These are phyloP conservation scores for Catharus minimus DNA, from an alignment of 2,113 vertebrate species.

Conservation along the genomic window DNA sequence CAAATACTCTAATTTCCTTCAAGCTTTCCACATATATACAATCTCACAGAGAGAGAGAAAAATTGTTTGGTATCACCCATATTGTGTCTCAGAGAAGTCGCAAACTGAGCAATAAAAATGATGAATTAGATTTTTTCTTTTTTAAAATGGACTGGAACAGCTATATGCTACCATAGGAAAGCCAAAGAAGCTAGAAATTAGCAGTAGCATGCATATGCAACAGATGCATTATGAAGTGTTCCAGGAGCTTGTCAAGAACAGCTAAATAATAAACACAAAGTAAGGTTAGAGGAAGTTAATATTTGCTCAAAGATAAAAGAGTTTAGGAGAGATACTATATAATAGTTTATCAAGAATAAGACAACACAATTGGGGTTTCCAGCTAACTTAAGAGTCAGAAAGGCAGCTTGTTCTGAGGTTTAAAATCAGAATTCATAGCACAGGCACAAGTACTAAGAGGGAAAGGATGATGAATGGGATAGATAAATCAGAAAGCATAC, in stretches of 20 bases:
- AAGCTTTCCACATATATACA: neutral
- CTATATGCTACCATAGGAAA: neutral
- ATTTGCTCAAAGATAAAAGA: neutral
- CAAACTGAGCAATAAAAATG: neutral
- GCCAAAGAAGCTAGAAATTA: neutral
- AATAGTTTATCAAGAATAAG: neutral
- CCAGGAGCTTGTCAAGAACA: neutral
- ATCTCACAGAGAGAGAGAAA: neutral
- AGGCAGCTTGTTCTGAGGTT: neutral
- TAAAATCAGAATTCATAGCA: constrained; percentile 18
- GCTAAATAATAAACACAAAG: neutral
- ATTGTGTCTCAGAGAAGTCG: neutral
- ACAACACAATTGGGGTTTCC: neutral
- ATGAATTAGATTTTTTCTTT: neutral
- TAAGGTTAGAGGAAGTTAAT: neutral
- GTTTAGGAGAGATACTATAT: neutral
- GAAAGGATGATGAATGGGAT: neutral
- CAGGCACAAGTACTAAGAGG: neutral
- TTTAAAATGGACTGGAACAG: neutral
- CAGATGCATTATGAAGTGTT: neutral
- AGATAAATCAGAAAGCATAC: neutral
- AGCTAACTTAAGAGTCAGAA: neutral
- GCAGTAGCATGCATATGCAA: neutral
- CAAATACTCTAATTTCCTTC: neutral
- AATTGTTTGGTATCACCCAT: neutral